Evolutionary conservation across 2,113 vertebrate genomes (phyloP), one percentile per base, ranked within the genome.

Genomic region (Mionectes macconnelli): DNA sequence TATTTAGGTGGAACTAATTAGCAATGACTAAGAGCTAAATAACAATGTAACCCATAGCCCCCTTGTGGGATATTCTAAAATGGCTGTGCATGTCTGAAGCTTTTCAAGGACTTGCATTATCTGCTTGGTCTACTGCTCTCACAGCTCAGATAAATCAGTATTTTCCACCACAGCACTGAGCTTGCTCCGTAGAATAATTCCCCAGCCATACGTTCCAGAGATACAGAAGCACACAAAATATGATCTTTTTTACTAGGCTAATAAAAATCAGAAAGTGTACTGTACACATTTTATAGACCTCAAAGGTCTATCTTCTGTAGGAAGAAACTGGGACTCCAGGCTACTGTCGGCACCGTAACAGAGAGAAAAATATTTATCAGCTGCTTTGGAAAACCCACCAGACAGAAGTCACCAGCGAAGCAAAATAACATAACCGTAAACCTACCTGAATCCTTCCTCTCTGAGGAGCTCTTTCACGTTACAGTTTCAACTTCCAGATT

Each of bases 231-330:
- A 88, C 52, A 94, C 69, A 87, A 95, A 94, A 97, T 93, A 91
- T 62, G 82, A 95, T 96, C 92, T 89, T 88, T 96, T 97, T 97
- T 95, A 97, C 77, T 81, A 94, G 95, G 60, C 78, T 94, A 96
- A 96, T 97, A 96, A 97, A 97, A 94, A 91, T 74, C 93, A 92
- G 85, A 96, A 94, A 70, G 85, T 89, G 93, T n/a, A 79, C 78
- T 80, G 60, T 56, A 95, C 85, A 93, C 89, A 89, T 82, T 97
- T 97, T 97, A 97, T 93, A 96, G 92, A 97, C 83, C 94, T 94
- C 87, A 1, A 83, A 94, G 94, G 94, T 86, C 90, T 90, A 8
- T 94, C 95, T 88, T 93, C 94, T 8, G 3, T 10, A 69, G 64
- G 62, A 84, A 84, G 84, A 95, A 97, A 95, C 22, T 53, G 60